Percentiles rank a stretch among this genome's conserved stretches.
Conservation (phyloP, 2,888 invertebrate genomes). For the Orthosia gracilis region DNA sequence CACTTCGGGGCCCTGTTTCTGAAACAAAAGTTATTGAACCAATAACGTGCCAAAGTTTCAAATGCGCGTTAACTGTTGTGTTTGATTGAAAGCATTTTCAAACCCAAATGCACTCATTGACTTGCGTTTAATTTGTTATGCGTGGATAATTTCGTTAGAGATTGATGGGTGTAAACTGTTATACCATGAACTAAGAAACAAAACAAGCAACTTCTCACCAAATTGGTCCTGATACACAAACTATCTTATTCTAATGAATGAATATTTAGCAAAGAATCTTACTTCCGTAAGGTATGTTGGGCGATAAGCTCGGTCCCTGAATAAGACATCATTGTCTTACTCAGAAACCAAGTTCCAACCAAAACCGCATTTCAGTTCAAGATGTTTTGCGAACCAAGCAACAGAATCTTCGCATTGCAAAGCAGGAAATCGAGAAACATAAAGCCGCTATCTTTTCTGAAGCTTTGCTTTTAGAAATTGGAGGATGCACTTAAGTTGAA, state of each 20-base stretch:
- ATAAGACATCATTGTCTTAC: constrained; percentile 53
- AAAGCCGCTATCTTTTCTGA: constrained; percentile 10
- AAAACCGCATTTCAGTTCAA: constrained; percentile 62
- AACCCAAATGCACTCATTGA: too few species aligned
- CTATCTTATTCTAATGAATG: not conserved
- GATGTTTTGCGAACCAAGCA: constrained; percentile 45
- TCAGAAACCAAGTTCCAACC: constrained; percentile 48
- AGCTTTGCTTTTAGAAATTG: constrained; percentile 26
- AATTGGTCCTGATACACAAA: too few species aligned
- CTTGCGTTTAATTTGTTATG: too few species aligned
- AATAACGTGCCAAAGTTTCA: too few species aligned
- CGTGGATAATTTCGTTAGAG: too few species aligned
- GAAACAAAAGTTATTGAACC: too few species aligned
- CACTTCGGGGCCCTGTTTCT: too few species aligned
- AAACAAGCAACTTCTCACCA: not conserved
- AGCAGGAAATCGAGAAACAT: constrained; percentile 46
- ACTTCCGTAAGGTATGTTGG: constrained; percentile 17
- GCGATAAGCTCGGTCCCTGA: constrained; percentile 16
- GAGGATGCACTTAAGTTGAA: constrained; percentile 18
- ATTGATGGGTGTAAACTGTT: not conserved
- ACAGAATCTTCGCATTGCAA: constrained; percentile 40
- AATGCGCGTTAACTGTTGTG: too few species aligned
- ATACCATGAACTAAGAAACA: not conserved
- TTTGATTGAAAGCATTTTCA: too few species aligned
- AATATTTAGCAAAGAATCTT: not conserved